Conservation (phyloP, 1,140 invertebrate species). For the Aphis craccivora region DNA sequence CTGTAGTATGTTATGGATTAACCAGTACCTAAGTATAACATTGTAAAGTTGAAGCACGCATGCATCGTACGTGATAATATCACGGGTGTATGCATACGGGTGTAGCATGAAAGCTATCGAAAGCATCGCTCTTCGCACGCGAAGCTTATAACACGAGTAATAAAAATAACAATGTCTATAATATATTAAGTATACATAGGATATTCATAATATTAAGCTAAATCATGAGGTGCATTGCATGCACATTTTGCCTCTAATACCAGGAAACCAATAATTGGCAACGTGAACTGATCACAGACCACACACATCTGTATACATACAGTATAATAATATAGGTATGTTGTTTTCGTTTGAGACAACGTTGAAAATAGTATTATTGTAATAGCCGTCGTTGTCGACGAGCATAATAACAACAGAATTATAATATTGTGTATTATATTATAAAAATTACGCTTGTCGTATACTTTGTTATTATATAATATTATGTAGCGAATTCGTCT, state of each 20-base stretch:
- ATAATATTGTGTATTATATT: background rate
- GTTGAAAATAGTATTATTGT: background rate
- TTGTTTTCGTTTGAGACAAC: background rate
- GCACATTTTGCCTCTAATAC: background rate
- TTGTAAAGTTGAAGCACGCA: background rate
- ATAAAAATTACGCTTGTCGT: background rate
- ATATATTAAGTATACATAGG: background rate
- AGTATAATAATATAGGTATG: too few relatives aligned
- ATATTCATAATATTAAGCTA: background rate
- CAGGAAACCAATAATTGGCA: background rate
- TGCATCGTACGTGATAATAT: background rate
- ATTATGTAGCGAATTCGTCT: background rate
- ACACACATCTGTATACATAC: background rate
- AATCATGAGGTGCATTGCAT: background rate
- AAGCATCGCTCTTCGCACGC: background rate
- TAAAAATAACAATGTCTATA: background rate
- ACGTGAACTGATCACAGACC: background rate
- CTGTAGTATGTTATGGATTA: background rate
- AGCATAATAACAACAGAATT: background rate
- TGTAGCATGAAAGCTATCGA: conserved; percentile 1
- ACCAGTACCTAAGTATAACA: background rate
- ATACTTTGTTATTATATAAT: background rate
- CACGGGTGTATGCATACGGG: background rate
- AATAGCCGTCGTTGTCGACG: background rate
- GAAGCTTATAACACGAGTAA: background rate